A percentile compares a stretch with the other conserved stretches of the same genome.
Evolutionary conservation across 2,113 vertebrate species (phyloP).

Genomic region (Rallus limicola): DNA sequence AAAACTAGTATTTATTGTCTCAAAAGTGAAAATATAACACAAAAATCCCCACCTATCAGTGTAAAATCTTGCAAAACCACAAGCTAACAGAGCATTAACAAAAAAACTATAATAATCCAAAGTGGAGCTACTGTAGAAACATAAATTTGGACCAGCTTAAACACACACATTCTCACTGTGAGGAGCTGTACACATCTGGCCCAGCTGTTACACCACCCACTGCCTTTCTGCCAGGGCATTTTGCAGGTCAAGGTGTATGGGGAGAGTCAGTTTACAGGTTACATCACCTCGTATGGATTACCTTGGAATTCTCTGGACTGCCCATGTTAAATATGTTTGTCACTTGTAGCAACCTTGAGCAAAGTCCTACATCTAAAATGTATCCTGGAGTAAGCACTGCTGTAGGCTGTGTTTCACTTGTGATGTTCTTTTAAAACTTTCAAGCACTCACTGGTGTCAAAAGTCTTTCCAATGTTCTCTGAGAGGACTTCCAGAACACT

Average conservation of each 20-base stretch:
- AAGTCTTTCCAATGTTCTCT: not conserved
- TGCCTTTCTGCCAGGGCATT: not conserved
- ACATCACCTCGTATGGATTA: not conserved
- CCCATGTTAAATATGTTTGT: not conserved
- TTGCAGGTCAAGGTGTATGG: not conserved
- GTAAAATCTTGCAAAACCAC: not conserved
- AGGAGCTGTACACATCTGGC: not conserved
- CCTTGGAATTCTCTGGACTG: not conserved
- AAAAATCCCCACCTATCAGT: not conserved
- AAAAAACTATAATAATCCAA: not conserved
- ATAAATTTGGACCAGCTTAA: not conserved
- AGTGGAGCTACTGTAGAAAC: not conserved
- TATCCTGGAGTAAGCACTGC: not conserved
- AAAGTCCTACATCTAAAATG: not conserved
- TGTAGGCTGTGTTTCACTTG: fast-evolving
- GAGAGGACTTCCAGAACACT: not conserved
- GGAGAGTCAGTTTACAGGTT: not conserved
- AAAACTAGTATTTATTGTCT: constrained; percentile 63
- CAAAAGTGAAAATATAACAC: constrained; percentile 13
- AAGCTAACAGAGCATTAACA: constrained; percentile 7
- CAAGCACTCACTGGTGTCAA: not conserved
- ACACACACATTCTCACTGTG: not conserved
- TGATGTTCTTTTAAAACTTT: not conserved
- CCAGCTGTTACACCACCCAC: not conserved
- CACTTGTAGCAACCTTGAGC: not conserved